Percentiles rank a stretch among this genome's conserved stretches.
Conservation (phyloP, 2,888 invertebrate genomes). For the Dinocampus coccinellae region DNA sequence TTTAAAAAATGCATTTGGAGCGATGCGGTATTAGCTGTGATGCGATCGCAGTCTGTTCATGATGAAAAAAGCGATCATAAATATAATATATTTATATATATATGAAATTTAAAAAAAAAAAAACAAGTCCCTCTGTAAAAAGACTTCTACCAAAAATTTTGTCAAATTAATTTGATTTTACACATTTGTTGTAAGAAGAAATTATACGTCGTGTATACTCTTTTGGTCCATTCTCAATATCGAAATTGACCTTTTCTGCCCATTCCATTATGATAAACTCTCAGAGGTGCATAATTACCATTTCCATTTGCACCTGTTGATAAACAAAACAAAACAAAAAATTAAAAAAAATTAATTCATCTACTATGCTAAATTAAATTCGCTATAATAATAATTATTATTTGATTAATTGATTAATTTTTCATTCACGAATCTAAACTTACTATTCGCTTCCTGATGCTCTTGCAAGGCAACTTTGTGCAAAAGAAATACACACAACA, state of each 20-base stretch:
- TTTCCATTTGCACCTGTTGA: constrained; percentile 76
- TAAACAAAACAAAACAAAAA: too few relatives aligned
- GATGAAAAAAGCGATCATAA: not conserved
- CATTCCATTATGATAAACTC: constrained; percentile 85
- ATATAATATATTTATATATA: not conserved
- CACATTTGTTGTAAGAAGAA: constrained; percentile 5
- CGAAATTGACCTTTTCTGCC: constrained; percentile 86
- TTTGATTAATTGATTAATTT: not conserved
- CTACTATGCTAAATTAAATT: not conserved
- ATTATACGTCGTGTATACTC: constrained; percentile 1
- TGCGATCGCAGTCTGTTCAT: constrained; percentile 3
- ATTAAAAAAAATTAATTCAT: constrained; percentile 9
- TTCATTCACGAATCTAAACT: constrained; percentile 39
- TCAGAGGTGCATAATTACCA: constrained; percentile 82
- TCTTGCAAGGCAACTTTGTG: constrained; percentile 57
- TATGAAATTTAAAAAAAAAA: too few relatives aligned
- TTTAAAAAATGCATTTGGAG: constrained; percentile 30
- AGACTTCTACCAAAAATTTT: not conserved
- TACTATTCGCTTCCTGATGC: constrained; percentile 54
- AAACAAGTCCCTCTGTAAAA: not conserved
- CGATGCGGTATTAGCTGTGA: not conserved
- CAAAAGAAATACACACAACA: constrained; percentile 9
- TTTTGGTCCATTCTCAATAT: constrained; percentile 72
- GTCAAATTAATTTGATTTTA: constrained; percentile 6
- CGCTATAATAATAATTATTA: not conserved